Evolutionary conservation across 2,888 invertebrate species (phyloP).

Genomic region (Caenorhabditis sinica): DNA sequence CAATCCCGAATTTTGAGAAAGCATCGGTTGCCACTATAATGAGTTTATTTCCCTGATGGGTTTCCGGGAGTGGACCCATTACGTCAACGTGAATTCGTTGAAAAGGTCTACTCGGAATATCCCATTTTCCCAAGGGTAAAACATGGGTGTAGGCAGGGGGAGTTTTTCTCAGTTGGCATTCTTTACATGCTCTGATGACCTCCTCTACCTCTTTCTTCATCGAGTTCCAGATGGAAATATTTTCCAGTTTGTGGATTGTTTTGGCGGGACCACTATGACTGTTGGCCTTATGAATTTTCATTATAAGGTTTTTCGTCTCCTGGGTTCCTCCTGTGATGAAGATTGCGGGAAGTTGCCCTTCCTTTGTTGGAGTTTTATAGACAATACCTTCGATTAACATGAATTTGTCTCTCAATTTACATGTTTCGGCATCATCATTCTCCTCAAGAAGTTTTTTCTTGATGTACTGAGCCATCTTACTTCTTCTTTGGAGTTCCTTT

Average conservation of each 20-base stretch:
- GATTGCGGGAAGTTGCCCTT: background rate
- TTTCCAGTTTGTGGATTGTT: too few species aligned
- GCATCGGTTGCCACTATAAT: slow-evolving; percentile 31
- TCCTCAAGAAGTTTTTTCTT: background rate
- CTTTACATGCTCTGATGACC: too few species aligned
- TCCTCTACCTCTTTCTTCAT: too few species aligned
- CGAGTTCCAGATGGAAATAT: too few species aligned
- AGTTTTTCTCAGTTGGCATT: too few species aligned
- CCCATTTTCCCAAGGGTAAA: too few species aligned
- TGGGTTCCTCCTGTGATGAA: background rate
- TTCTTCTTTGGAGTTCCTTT: background rate
- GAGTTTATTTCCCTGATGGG: slow-evolving; percentile 34
- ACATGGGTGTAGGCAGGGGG: too few species aligned
- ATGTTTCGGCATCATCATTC: background rate
- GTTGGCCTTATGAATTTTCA: background rate
- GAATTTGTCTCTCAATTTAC: background rate
- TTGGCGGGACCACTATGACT: background rate
- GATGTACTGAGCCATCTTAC: background rate
- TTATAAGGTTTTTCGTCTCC: background rate
- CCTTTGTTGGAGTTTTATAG: background rate
- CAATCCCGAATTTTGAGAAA: slow-evolving; percentile 42
- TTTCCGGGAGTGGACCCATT: slow-evolving; percentile 56
- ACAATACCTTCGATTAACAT: background rate
- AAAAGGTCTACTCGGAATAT: too few species aligned
- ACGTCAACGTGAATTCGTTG: slow-evolving; percentile 54